Percentiles rank a stretch among this genome's conserved stretches.
These are phyloP conservation scores for Agriopis marginaria DNA, from an alignment of 2,888 invertebrate species.

Conservation along the genomic window DNA sequence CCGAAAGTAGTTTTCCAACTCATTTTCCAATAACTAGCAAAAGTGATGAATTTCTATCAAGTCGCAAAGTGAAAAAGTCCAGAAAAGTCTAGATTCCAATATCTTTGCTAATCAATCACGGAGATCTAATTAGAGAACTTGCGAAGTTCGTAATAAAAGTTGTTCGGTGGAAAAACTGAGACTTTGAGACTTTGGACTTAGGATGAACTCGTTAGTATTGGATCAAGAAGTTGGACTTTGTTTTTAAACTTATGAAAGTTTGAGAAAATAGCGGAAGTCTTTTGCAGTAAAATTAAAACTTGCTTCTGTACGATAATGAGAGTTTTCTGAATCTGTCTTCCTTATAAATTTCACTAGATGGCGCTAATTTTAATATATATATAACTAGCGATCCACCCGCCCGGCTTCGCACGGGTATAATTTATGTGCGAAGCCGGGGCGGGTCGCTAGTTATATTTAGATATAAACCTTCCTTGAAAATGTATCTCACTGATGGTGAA, in stretches of 20 bases:
- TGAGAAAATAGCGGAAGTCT: constrained; percentile 13
- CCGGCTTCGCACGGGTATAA: too few relatives aligned
- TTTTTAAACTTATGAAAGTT: constrained; percentile 19
- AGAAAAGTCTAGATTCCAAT: constrained; percentile 54
- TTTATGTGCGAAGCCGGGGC: too few relatives aligned
- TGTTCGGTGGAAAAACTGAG: constrained; percentile 34
- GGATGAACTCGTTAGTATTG: constrained; percentile 20
- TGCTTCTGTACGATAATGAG: not conserved
- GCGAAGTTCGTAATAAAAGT: constrained; percentile 25
- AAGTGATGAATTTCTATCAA: constrained; percentile 2
- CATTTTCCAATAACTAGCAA: not conserved
- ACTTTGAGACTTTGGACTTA: constrained; percentile 24
- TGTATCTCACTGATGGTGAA: too few relatives aligned
- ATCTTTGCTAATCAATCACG: constrained; percentile 60
- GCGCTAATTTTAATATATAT: too few relatives aligned
- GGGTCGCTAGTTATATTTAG: too few relatives aligned
- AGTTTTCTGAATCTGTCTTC: not conserved
- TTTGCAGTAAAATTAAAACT: constrained; percentile 14
- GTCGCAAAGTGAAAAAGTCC: constrained; percentile 44
- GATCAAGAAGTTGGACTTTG: constrained; percentile 20
- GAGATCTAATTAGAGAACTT: constrained; percentile 55
- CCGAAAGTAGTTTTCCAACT: not conserved
- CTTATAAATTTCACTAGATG: too few relatives aligned
- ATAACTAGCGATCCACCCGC: too few relatives aligned
- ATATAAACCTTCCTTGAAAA: too few relatives aligned